These are phyloP conservation scores for Sus cebifrons DNA, from an alignment of 2,797 vertebrate species.

Conservation along the genomic window DNA sequence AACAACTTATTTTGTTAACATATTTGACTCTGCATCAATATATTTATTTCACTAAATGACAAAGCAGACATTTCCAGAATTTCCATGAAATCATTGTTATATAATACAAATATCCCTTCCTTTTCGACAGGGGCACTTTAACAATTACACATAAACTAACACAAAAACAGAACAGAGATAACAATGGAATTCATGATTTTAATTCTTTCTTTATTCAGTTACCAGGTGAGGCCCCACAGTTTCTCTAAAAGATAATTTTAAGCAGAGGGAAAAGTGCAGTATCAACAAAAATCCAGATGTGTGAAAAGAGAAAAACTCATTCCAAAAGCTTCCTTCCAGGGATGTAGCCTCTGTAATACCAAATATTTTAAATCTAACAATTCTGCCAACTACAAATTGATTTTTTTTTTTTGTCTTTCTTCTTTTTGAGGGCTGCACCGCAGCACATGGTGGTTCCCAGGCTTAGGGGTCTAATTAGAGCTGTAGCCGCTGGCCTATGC, in stretches of 20 bases:
- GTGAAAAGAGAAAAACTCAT: not conserved
- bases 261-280: not conserved
- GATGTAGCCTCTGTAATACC: not conserved
- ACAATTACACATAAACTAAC: not conserved
- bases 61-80: constrained; percentile 32
- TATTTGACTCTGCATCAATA: not conserved
- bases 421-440: no score
- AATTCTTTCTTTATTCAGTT: not conserved
- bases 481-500: no score
- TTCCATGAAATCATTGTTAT: constrained; percentile 7
- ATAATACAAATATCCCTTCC: not conserved
- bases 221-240: not conserved
- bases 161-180: constrained; percentile 2
- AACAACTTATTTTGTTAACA: not conserved
- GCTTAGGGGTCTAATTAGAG: no score
- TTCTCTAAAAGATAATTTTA: constrained; percentile 31
- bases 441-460: no score
- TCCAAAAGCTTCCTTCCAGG: not conserved
- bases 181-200: constrained; percentile 14
- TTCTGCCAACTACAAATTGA: not conserved
- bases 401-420: no score
- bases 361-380: not conserved
- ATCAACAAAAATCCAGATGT: not conserved
- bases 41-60: constrained; percentile 56
- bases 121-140: not conserved